Base-by-base conservation (phyloP, 2,797 vertebrate genomes). In the Argyrosomus regius region DNA sequence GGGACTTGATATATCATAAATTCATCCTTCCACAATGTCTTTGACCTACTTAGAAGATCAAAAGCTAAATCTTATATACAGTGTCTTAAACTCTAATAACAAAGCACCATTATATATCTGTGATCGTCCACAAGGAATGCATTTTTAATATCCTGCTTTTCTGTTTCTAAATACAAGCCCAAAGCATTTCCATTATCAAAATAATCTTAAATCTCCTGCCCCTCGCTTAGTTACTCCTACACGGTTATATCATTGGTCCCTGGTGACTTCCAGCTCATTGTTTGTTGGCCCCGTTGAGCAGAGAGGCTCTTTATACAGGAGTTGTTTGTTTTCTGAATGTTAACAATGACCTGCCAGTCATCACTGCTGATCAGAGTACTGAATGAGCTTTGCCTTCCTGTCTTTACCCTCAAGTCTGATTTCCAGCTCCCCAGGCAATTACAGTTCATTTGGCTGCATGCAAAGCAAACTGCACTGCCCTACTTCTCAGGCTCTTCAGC, bases 301-400 rank as follows among this genome's bases (percentile, higher is more conserved):
- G 20, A 1, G 17, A 68, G 72, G 22, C 72, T 89, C 80, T 83
- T 88, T 82, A 76, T 81, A 70, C 69, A 54, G 64, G 66, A 75
- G 62, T 24, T 87, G 87, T 89, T 91, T 91, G 85, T 88, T 91
- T 90, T 89, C 64, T 90, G 83, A 92, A 87, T 87, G 91, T 94
- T 93, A 96, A 96, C 90, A 90, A 90, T 89, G 89, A 88, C 93
- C 94, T 95, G 96, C 93, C 94, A 93, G 93, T 96, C 95, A 94
- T 94, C 93, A 48, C 62, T 89, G 89, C 83, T 94, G 93, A 95
- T 96, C 95, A 94, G 93, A 91, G 92, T 92, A 86, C 92, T 89
- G 89, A 90, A 91, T 93, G 94, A 96, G 93, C 91, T 80, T 85
- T 89, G 75, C 90, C 90, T 89, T 89, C 83, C 84, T 71, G 72